A percentile compares a stretch with the other conserved stretches of the same genome.
These are phyloP conservation scores for Rhinatrema bivittatum DNA, from an alignment of 2,797 vertebrate genomes.

Conservation along the genomic window DNA sequence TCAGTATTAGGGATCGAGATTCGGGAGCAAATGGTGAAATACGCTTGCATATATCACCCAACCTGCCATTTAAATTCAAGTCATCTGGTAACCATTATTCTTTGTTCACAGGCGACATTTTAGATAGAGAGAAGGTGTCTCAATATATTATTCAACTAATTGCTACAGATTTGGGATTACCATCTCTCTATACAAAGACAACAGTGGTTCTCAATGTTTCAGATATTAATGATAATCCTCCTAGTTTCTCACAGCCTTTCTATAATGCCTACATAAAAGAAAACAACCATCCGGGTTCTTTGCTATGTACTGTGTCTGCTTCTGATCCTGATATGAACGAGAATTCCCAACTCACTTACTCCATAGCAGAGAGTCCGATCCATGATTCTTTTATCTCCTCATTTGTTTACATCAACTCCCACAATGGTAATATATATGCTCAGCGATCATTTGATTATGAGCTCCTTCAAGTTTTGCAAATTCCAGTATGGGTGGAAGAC, in stretches of 20 bases:
- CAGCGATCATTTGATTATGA: conserved; percentile 89
- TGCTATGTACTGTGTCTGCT: conserved; percentile 73
- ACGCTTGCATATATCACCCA: conserved; percentile 59
- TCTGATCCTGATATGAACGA: conserved; percentile 75
- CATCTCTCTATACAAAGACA: conserved; percentile 68
- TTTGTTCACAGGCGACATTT: conserved; percentile 61
- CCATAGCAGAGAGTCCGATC: conserved; percentile 62
- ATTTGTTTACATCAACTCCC: conserved; percentile 82
- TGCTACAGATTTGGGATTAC: conserved; percentile 75
- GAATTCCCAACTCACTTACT: conserved; percentile 78
- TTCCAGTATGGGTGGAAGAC: conserved; percentile 79
- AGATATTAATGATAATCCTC: conserved; percentile 91
- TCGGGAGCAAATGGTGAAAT: conserved; percentile 77
- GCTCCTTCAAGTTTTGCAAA: conserved; percentile 71
- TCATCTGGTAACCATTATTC: conserved; percentile 80
- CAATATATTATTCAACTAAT: conserved; percentile 73
- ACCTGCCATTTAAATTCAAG: conserved; percentile 76
- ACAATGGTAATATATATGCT: conserved; percentile 80
- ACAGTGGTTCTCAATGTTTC: conserved; percentile 76
- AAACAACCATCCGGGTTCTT: conserved; percentile 74
- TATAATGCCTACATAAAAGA: conserved; percentile 82
- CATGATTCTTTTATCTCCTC: conserved; percentile 72
- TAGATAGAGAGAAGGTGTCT: conserved; percentile 80
- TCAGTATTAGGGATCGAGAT: conserved; percentile 78
- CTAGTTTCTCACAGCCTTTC: conserved; percentile 73